phyloP scores from a whole-genome alignment of 2,888 invertebrate genomes.

The Tipula confusa region DNA sequence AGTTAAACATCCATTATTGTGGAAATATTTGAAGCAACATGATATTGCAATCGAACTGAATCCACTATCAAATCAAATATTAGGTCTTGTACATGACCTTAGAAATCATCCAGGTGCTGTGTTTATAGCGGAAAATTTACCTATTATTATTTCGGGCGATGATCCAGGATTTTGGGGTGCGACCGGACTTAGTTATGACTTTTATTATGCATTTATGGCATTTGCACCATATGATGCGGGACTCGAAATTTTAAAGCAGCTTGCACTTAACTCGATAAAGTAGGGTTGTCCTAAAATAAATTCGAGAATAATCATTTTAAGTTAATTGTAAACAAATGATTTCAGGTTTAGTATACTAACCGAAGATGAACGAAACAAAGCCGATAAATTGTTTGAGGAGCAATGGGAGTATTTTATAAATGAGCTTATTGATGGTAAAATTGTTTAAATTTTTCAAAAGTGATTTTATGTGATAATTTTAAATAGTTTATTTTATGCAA shows the following conservation, averaged over 20 bases:
- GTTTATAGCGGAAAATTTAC: slow-evolving; percentile 55
- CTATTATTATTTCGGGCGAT: slow-evolving; percentile 60
- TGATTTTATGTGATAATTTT: background rate
- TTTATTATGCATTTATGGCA: slow-evolving; percentile 63
- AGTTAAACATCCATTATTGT: slow-evolving; percentile 47
- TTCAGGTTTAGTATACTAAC: slow-evolving; percentile 42
- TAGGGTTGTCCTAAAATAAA: slow-evolving; percentile 40
- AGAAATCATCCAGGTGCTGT: slow-evolving; percentile 60
- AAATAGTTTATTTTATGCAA: background rate
- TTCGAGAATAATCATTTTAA: too few relatives aligned
- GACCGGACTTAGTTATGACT: slow-evolving; percentile 60
- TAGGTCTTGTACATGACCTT: slow-evolving; percentile 54
- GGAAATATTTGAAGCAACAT: slow-evolving; percentile 44
- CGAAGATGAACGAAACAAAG: slow-evolving; percentile 39
- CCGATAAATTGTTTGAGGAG: slow-evolving; percentile 39
- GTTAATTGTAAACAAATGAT: background rate
- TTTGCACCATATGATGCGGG: slow-evolving; percentile 57
- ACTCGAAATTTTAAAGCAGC: slow-evolving; percentile 56
- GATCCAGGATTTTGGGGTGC: slow-evolving; percentile 63
- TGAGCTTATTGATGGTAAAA: slow-evolving; percentile 41
- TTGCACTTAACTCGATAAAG: slow-evolving; percentile 59
- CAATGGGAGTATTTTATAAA: slow-evolving; percentile 44
- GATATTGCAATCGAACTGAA: slow-evolving; percentile 47
- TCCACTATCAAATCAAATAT: slow-evolving; percentile 49
- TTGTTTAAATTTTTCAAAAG: background rate